These are phyloP conservation scores for Lordiphosa collinella DNA, from an alignment of 1,140 invertebrate species.

Conservation along the genomic window DNA sequence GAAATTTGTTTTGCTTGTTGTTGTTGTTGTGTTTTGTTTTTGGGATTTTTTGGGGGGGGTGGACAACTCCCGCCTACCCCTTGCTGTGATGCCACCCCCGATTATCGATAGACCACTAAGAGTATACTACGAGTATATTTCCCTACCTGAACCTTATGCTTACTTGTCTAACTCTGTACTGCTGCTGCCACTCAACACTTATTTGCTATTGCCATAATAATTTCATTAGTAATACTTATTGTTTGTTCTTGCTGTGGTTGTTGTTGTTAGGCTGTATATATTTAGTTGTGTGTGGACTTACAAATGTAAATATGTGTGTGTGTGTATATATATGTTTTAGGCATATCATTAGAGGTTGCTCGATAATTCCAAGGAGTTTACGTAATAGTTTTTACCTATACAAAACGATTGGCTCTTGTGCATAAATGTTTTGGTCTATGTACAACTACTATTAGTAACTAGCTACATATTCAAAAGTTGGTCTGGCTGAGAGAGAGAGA, in stretches of 20 bases:
- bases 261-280: neutral
- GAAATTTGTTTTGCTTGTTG: neutral
- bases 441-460: neutral
- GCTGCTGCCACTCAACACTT: neutral
- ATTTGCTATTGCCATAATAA: conserved; percentile 7
- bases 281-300: neutral
- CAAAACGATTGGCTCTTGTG: neutral
- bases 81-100: neutral
- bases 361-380: conserved; percentile 31
- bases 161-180: neutral
- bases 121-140: conserved; percentile 11
- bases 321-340: conserved; percentile 17
- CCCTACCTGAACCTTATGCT: neutral
- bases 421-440: neutral
- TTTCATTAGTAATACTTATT: conserved; percentile 13
- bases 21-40: neutral
- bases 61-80: too few species aligned
- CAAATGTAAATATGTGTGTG: neutral
- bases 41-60: neutral
- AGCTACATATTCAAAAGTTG: neutral
- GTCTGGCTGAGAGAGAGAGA: too few species aligned
- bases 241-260: neutral
- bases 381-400: conserved; percentile 6
- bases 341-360: conserved; percentile 53
- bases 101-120: conserved; percentile 5